These are phyloP conservation scores for Scylla paramamosain DNA, from an alignment of 1,140 invertebrate species.

Conservation along the genomic window DNA sequence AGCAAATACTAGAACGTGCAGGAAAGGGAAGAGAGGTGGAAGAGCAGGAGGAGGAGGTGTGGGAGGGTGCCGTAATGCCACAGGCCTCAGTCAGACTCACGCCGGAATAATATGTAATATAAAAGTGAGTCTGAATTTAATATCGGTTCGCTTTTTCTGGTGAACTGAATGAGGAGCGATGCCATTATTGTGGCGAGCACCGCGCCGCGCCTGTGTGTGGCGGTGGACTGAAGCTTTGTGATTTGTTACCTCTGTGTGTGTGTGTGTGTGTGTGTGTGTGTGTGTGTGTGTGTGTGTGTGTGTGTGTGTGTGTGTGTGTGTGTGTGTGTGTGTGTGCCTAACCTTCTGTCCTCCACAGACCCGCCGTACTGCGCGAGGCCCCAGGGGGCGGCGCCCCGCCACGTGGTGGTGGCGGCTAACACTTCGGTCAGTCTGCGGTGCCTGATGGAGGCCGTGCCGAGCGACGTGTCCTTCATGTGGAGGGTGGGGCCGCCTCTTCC, in stretches of 20 bases:
- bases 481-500: slow-evolving; percentile 38
- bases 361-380: slow-evolving; percentile 64
- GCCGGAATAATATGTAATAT: not conserved
- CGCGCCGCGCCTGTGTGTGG: too few relatives aligned
- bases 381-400: not conserved
- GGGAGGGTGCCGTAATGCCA: not conserved
- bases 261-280: too few relatives aligned
- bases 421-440: slow-evolving; percentile 70
- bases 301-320: too few relatives aligned
- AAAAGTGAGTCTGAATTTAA: slow-evolving; percentile 6
- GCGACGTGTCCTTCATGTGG: slow-evolving; percentile 59
- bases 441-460: slow-evolving; percentile 64
- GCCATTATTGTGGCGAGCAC: not conserved
- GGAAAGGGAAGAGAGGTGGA: too few relatives aligned
- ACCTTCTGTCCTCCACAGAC: slow-evolving; percentile 26
- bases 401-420: slow-evolving; percentile 67
- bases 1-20: too few relatives aligned
- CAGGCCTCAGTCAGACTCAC: not conserved
- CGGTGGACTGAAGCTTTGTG: too few relatives aligned
- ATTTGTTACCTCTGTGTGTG: too few relatives aligned
- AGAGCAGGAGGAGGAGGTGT: not conserved
- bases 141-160: not conserved
- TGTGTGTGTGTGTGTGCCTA: not conserved
- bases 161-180: not conserved
- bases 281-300: too few relatives aligned